Percentiles rank a stretch among this genome's conserved stretches.
Evolutionary conservation across 2,797 vertebrate species (phyloP).

Genomic region (Pseudomugil gertrudae): DNA sequence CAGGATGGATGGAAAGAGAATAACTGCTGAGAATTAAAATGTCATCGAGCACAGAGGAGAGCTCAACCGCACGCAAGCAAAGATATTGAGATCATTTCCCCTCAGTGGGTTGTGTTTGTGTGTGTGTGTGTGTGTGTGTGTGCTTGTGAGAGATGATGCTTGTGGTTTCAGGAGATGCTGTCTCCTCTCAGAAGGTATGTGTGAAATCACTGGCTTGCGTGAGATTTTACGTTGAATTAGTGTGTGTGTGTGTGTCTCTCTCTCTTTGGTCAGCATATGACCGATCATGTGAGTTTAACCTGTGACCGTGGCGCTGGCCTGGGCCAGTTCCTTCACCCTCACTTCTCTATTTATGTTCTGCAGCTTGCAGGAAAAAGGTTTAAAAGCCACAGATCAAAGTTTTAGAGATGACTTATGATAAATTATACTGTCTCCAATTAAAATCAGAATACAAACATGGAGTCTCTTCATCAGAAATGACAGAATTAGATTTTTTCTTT

Average conservation of each 20-base stretch:
- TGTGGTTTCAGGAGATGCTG: constrained; percentile 4
- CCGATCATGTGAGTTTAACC: constrained; percentile 67
- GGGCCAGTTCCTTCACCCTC: constrained; percentile 24
- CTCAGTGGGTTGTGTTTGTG: constrained; percentile 6
- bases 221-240: constrained; percentile 13
- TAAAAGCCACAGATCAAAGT: not conserved
- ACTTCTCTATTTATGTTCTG: not conserved
- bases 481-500: constrained; percentile 14
- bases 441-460: constrained; percentile 35
- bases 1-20: constrained; percentile 69
- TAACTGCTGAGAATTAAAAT: constrained; percentile 78
- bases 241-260: constrained; percentile 6
- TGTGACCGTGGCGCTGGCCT: constrained; percentile 60
- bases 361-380: not conserved
- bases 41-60: constrained; percentile 70
- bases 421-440: constrained; percentile 6
- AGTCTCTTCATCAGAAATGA: constrained; percentile 35
- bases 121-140: constrained; percentile 22
- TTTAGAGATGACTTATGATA: not conserved
- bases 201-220: constrained; percentile 34
- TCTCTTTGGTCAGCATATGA: constrained; percentile 59
- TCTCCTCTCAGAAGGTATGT: constrained; percentile 21
- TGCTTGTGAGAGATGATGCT: constrained; percentile 6
- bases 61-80: constrained; percentile 64
- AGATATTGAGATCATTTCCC: constrained; percentile 62